Base-by-base conservation (phyloP, 2,113 vertebrate species). In the Ptychochromis oligacanthus region DNA sequence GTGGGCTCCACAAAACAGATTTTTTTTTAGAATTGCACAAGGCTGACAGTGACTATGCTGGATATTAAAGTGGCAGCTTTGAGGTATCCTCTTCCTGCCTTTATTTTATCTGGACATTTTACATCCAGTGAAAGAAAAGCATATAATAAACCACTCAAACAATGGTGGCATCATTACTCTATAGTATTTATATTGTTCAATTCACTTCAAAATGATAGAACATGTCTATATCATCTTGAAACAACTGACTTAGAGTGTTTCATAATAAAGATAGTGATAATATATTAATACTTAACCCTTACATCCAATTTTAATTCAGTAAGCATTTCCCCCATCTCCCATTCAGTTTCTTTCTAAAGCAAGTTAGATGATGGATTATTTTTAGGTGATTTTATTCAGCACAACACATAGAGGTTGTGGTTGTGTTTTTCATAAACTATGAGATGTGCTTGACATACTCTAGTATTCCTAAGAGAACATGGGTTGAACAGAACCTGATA, bases 51-150 rank as follows among this genome's bases (percentile, higher is more conserved):
- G 64, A 15, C 0, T 49, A 28, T 7, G 40, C 24, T 70, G 46
- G 1, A 3, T 70, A 70, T 70, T 18, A 17, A 20, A 28, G 24
- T 70, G 24, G 28, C 65, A 28, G 64, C 8, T 67, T 18, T 46
- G 64, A 67, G 40, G 22, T 2, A 18, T 24, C 0, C 1, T 65
- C 62, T 22, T 65, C 62, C 13, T 17, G 38, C 43, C 0, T 1
- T 24, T 43, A 65, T 43, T 24, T 43, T 65, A 43, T 65, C 38
- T 43, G 62, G 0, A 43, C 22, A 43, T 43, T 26, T 65, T 65
- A 65, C 38, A 38, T 17, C 4, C 61, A 40, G 61, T 34, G 14
- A 34, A 65, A 43, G 38, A 4, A 28, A 49, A 67, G 46, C 15
- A 28, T 0, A 26, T 5, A 49, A 24, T 67, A 46, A 46, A 46